phyloP scores from a whole-genome alignment of 2,888 invertebrate genomes.

The Cecidostiba fungosa region DNA sequence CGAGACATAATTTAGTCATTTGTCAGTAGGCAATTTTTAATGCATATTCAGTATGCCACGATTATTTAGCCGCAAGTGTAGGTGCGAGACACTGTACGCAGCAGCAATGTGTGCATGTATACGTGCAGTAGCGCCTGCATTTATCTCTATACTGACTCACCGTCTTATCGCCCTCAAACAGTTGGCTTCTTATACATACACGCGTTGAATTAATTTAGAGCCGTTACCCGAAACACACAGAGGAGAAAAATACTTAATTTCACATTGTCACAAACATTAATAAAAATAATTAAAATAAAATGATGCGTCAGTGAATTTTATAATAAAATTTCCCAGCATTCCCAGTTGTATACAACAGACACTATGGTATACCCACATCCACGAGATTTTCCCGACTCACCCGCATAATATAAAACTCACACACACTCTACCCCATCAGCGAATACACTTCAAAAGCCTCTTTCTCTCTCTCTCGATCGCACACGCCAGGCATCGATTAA shows the following conservation, averaged over 20 bases:
- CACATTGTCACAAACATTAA: no score
- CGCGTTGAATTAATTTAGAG: conserved; percentile 41
- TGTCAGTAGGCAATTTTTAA: conserved; percentile 48
- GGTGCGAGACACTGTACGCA: background rate
- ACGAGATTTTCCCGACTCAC: background rate
- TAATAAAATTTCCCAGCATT: background rate
- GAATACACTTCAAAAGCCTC: background rate
- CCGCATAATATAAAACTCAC: background rate
- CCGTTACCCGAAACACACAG: conserved; percentile 56
- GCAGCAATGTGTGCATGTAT: conserved; percentile 4
- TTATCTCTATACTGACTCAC: conserved; percentile 56
- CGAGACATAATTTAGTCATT: conserved; percentile 49
- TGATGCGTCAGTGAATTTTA: background rate
- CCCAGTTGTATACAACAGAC: no score
- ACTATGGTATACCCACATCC: background rate
- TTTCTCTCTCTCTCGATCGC: no score
- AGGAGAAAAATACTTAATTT: conserved; percentile 30
- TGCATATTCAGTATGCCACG: conserved; percentile 37
- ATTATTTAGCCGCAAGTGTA: conserved; percentile 33
- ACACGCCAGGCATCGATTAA: conserved; percentile 35
- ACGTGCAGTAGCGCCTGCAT: conserved; percentile 24
- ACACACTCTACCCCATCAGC: background rate
- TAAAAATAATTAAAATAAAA: background rate
- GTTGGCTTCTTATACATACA: conserved; percentile 39
- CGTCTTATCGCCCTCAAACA: conserved; percentile 57